Evolutionary conservation across 2,113 vertebrate species (phyloP).

Genomic region (Barbus barbus): DNA sequence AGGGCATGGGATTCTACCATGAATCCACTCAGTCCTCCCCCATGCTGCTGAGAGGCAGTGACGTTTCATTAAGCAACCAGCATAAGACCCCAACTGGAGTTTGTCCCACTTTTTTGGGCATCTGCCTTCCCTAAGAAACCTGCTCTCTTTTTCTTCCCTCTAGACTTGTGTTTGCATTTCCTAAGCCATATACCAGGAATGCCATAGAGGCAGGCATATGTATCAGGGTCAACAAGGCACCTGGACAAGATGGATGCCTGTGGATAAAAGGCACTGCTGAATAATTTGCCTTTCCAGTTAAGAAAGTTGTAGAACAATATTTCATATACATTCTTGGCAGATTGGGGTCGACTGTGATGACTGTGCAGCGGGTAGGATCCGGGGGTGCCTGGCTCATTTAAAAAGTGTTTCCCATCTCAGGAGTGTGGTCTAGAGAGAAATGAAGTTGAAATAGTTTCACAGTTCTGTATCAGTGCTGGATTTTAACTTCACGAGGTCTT

Average conservation of each 20-base stretch:
- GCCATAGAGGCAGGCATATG: background rate
- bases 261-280: constrained; percentile 24
- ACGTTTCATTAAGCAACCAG: background rate
- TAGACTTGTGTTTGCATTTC: constrained; percentile 27
- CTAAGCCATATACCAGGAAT: constrained; percentile 17
- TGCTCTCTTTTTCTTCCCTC: constrained; percentile 5
- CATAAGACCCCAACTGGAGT: constrained; percentile 11
- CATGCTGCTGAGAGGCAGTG: background rate
- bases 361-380: constrained; percentile 43
- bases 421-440: constrained; percentile 33
- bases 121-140: background rate
- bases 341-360: constrained; percentile 48
- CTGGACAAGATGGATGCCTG: constrained; percentile 31
- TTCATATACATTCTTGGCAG: constrained; percentile 48
- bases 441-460: constrained; percentile 19
- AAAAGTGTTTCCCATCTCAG: constrained; percentile 46
- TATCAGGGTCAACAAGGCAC: constrained; percentile 19
- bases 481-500: background rate
- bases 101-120: constrained; percentile 37
- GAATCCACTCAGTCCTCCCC: background rate
- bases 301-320: constrained; percentile 22
- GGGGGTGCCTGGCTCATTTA: constrained; percentile 39
- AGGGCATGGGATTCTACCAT: background rate
- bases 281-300: constrained; percentile 14
- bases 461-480: background rate